Evolutionary conservation across 2,113 vertebrate species (phyloP).

Genomic region (Stercorarius parasiticus): DNA sequence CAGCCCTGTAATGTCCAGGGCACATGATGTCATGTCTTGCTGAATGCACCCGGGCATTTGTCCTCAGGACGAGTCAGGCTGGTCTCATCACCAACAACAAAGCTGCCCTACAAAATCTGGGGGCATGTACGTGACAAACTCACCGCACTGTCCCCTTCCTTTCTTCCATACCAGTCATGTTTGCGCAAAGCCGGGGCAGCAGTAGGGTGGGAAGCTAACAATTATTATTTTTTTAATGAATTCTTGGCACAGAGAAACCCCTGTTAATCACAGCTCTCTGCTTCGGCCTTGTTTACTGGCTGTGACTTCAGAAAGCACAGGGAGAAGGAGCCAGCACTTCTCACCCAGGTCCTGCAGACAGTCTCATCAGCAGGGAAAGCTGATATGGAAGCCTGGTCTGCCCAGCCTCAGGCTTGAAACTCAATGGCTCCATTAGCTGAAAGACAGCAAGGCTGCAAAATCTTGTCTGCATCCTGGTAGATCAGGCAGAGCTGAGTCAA

Average conservation of each 20-base stretch:
- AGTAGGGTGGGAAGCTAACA: not conserved
- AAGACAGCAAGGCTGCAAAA: not conserved
- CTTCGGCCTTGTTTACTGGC: not conserved
- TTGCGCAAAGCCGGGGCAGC: not conserved
- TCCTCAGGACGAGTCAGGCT: not conserved
- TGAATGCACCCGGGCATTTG: not conserved
- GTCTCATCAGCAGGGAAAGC: not conserved
- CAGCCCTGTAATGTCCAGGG: not conserved
- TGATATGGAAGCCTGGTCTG: not conserved
- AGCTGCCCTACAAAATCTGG: slow-evolving; percentile 6
- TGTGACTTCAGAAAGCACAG: not conserved
- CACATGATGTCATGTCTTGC: not conserved
- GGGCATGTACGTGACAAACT: not conserved
- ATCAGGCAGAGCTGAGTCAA: not conserved
- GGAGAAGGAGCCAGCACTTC: not conserved
- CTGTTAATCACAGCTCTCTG: not conserved
- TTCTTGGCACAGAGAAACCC: not conserved
- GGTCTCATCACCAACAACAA: not conserved
- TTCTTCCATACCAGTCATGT: not conserved
- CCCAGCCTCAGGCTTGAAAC: not conserved
- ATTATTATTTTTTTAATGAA: slow-evolving; percentile 4
- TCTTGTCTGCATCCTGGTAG: not conserved
- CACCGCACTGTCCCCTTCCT: not conserved
- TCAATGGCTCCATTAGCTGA: not conserved
- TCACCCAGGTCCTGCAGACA: not conserved